Percentiles rank a stretch among this genome's conserved stretches.
Conservation (phyloP, 2,888 invertebrate species). For the Diachrysia chrysitis region DNA sequence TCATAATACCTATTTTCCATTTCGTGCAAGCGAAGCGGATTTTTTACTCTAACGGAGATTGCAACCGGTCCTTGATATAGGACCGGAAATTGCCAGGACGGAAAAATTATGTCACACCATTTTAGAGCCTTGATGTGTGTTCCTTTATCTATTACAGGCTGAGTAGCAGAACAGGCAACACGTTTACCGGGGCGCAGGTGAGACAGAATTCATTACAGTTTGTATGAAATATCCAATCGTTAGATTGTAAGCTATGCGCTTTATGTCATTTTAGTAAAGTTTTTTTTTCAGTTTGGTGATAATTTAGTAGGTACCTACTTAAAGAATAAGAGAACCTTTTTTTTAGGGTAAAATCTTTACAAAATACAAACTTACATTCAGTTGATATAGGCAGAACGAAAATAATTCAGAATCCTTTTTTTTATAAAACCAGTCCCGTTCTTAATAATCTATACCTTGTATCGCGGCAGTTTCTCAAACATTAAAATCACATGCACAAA, state of each 20-base stretch:
- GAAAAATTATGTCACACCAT: constrained; percentile 22
- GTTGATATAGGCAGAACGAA: too few relatives aligned
- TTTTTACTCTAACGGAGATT: constrained; percentile 61
- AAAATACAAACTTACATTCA: too few relatives aligned
- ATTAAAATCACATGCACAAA: too few relatives aligned
- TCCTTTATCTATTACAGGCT: neutral
- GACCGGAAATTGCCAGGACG: constrained; percentile 62
- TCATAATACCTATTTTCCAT: neutral
- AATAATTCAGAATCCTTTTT: too few relatives aligned
- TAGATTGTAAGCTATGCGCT: neutral
- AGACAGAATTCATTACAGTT: neutral
- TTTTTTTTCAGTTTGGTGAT: too few relatives aligned
- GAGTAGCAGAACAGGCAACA: neutral
- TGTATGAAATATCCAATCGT: neutral
- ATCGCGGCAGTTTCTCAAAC: too few relatives aligned
- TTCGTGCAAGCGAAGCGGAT: neutral
- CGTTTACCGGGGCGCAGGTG: neutral
- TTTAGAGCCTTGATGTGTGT: constrained; percentile 9
- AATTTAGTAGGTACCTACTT: too few relatives aligned
- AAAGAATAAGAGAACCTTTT: too few relatives aligned
- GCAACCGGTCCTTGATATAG: constrained; percentile 49
- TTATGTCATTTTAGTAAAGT: too few relatives aligned
- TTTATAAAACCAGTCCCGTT: too few relatives aligned
- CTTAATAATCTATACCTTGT: too few relatives aligned
- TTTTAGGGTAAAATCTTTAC: too few relatives aligned